Conservation (phyloP, 2,888 invertebrate species). For the Epinotia demarniana region DNA sequence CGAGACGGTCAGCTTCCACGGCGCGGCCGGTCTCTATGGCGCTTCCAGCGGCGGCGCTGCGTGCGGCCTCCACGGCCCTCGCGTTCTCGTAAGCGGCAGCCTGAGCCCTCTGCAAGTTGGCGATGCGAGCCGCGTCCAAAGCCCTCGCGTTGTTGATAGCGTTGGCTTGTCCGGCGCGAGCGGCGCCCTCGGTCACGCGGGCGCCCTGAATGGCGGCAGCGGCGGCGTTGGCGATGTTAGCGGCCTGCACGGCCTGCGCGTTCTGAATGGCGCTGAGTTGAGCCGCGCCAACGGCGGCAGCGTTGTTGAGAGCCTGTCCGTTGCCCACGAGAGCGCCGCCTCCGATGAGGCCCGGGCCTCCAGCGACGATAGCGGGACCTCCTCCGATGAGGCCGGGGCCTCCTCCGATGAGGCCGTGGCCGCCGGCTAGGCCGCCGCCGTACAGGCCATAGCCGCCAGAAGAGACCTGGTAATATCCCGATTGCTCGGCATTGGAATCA, state of each 20-base stretch:
- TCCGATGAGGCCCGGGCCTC: conserved; percentile 47
- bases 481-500: conserved; percentile 64
- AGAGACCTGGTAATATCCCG: conserved; percentile 55
- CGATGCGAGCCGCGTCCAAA: conserved; percentile 73
- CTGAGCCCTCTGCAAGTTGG: conserved; percentile 76
- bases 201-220: conserved; percentile 79
- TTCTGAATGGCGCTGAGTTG: conserved; percentile 79
- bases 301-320: conserved; percentile 71
- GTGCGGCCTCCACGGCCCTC: conserved; percentile 73
- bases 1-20: conserved; percentile 68
- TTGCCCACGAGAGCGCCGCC: conserved; percentile 56
- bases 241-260: conserved; percentile 76
- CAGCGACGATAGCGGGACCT: conserved; percentile 52
- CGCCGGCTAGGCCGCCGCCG: conserved; percentile 45
- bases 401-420: conserved; percentile 37
- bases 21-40: conserved; percentile 68
- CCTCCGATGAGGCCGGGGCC: conserved; percentile 48
- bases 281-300: conserved; percentile 75
- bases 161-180: conserved; percentile 72
- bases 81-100: conserved; percentile 79
- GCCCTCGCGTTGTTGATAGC: conserved; percentile 79
- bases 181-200: conserved; percentile 73
- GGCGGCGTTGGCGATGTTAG: conserved; percentile 76
- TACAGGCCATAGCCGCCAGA: conserved; percentile 48
- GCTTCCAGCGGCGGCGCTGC: conserved; percentile 69